These are phyloP conservation scores for Trichonephila clavipes DNA, from an alignment of 1,140 invertebrate genomes.

Conservation along the genomic window DNA sequence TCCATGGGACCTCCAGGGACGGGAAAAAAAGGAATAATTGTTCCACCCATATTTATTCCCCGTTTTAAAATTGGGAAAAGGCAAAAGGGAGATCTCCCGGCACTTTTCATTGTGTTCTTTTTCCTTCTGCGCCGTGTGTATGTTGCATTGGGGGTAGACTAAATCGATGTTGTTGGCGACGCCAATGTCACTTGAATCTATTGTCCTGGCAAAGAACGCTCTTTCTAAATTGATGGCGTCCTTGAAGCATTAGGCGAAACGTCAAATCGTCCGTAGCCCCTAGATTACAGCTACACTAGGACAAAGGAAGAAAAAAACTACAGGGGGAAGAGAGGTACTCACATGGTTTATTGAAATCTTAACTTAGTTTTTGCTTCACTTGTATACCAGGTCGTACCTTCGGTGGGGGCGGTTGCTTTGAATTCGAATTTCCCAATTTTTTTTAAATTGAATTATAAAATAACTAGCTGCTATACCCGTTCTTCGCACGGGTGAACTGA, in stretches of 20 bases:
- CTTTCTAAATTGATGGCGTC: slow-evolving; percentile 62
- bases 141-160: slow-evolving; percentile 29
- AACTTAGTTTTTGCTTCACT: neutral
- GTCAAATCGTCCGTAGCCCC: slow-evolving; percentile 64
- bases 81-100: neutral
- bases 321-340: neutral
- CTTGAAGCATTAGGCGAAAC: slow-evolving; percentile 61
- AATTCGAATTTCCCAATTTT: no score
- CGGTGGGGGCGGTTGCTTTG: no score
- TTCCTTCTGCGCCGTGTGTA: neutral
- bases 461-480: no score
- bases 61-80: slow-evolving; percentile 8
- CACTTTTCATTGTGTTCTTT: slow-evolving; percentile 5
- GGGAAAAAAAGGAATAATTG: neutral
- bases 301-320: neutral
- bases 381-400: neutral
- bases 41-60: neutral
- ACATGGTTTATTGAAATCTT: neutral
- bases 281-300: slow-evolving; percentile 51
- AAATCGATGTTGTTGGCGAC: slow-evolving; percentile 72
- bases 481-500: no score
- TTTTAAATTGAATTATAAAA: no score
- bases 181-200: slow-evolving; percentile 50
- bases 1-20: neutral
- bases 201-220: slow-evolving; percentile 52